These are phyloP conservation scores for Pteropus rufus DNA, from an alignment of 2,797 vertebrate species.

Conservation along the genomic window DNA sequence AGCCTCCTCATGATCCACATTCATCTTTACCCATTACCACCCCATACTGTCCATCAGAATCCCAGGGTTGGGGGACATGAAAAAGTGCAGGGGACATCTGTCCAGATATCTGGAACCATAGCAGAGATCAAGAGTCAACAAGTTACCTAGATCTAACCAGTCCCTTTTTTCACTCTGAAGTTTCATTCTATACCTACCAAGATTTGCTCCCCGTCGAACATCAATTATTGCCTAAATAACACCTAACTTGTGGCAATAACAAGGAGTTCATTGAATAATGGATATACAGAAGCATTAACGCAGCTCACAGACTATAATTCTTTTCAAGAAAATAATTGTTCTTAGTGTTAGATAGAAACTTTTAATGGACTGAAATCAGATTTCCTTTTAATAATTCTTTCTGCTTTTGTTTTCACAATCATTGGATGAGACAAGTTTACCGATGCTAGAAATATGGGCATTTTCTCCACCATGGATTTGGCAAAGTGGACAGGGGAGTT, in stretches of 20 bases:
- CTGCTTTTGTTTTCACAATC: neutral
- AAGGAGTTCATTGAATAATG: neutral
- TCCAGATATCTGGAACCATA: neutral
- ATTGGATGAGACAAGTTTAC: neutral
- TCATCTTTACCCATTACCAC: neutral
- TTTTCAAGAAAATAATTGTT: neutral
- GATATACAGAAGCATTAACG: neutral
- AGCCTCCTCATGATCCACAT: neutral
- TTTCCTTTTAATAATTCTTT: neutral
- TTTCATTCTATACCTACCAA: neutral
- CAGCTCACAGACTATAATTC: neutral
- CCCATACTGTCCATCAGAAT: neutral
- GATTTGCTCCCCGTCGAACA: neutral
- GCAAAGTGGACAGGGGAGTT: neutral
- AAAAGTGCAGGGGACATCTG: neutral
- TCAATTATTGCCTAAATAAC: neutral
- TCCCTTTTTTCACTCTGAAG: neutral
- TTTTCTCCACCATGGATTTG: neutral
- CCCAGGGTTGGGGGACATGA: neutral
- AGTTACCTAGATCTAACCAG: neutral
- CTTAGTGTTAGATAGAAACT: neutral
- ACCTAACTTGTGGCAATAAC: neutral
- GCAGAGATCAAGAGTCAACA: neutral
- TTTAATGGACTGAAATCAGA: neutral
- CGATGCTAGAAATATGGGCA: neutral